phyloP scores from a whole-genome alignment of 2,797 vertebrate species.

The Tarsius wallacei region DNA sequence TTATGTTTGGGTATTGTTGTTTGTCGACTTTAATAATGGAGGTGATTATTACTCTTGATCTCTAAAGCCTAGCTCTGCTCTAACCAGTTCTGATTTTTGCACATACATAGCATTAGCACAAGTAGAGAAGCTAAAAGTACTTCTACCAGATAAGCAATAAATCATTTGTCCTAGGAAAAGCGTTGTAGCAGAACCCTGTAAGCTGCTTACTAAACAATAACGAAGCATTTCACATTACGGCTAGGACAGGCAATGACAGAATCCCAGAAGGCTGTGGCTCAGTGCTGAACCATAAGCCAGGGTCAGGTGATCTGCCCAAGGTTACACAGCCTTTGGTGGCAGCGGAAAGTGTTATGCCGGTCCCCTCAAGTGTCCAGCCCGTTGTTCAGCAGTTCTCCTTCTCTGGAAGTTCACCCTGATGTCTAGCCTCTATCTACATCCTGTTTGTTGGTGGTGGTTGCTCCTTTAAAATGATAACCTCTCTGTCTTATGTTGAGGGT shows the following conservation, averaged over 20 bases:
- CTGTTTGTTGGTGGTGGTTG: background rate
- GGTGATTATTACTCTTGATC: background rate
- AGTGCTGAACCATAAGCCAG: background rate
- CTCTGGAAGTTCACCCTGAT: background rate
- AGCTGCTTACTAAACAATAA: slow-evolving; percentile 4
- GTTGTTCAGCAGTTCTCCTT: background rate
- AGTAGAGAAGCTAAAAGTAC: background rate
- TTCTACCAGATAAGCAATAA: slow-evolving; percentile 39
- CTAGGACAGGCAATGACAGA: slow-evolving; percentile 17
- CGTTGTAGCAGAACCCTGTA: background rate
- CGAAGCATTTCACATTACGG: background rate
- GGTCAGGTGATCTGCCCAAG: background rate
- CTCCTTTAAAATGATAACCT: background rate
- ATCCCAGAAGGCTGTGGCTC: slow-evolving; percentile 11
- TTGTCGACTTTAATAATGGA: slow-evolving; percentile 22
- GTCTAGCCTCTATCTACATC: slow-evolving; percentile 30
- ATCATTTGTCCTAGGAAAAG: slow-evolving; percentile 44
- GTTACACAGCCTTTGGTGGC: background rate
- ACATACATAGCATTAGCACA: background rate
- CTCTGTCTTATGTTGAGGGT: background rate
- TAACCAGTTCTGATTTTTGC: background rate
- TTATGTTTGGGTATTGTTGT: background rate
- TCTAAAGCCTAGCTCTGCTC: background rate
- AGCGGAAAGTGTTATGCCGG: background rate
- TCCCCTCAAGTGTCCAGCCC: background rate